Evolutionary conservation across 2,797 vertebrate genomes (phyloP), one percentile per base, ranked within the genome.

Genomic region (Brotula barbata): DNA sequence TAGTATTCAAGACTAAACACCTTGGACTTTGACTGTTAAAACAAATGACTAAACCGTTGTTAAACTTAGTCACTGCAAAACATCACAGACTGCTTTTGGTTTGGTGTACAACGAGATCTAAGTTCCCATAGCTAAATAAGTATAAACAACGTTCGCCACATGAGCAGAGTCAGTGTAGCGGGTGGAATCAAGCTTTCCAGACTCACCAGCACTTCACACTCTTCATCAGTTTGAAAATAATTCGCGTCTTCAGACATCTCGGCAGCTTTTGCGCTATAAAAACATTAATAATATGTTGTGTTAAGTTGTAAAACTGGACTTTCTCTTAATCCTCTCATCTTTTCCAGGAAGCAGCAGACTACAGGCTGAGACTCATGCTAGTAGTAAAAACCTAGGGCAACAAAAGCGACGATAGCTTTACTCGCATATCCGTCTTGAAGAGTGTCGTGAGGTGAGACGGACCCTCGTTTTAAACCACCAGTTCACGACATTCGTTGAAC

Each of bases 121-220:
- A 2, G 15, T 49, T 15, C 3, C 31, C 6, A 6, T 33, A 28
- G 31, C 9, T 33, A 42, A 40, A 20, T 5, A 13, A 28, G 9
- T 15, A 10, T 1, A 13, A 1, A 4, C 7, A 16, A 7, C 6
- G 2, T 1, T 39, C 0, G 6, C 2, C 8, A 10, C 40, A 25
- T 2, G 1, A 13, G n/a, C 5, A 9, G 1, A 16, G 13, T 2
- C 8, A 40, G 7, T 34, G 5, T 17, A 3, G 1, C 3, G 9
- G 7, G 23, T 7, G 31, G 11, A 44, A 19, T 45, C 42, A 19
- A 11, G 10, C 41, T 22, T 16, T 23, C 8, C 44, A 2, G 25
- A 78, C 90, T 89, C 77, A 92, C 91, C 87, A 89, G 64, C 68
- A 89, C 89, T 23, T 92, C 91, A 3, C 75, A 84, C 60, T 93